Evolutionary conservation across 2,113 vertebrate genomes (phyloP).

Genomic region (Talpa occidentalis): DNA sequence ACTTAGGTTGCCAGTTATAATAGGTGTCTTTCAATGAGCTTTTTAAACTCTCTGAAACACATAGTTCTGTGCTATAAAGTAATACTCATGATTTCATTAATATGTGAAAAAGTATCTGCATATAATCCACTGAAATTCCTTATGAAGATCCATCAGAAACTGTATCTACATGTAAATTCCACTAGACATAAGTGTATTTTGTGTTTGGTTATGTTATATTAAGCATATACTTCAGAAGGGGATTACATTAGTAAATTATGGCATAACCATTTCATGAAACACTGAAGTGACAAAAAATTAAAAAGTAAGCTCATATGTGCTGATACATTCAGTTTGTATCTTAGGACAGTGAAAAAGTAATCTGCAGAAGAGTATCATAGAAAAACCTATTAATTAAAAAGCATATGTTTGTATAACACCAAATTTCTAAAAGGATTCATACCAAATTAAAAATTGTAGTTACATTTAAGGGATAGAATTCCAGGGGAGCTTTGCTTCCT

Average conservation of each 20-base stretch:
- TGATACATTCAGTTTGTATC: not conserved
- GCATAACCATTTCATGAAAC: not conserved
- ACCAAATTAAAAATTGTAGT: not conserved
- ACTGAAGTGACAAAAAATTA: not conserved
- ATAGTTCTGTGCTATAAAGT: not conserved
- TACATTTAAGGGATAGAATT: not conserved
- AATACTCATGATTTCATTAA: not conserved
- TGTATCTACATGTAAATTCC: not conserved
- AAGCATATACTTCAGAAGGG: not conserved
- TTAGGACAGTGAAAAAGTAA: not conserved
- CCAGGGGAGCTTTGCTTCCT: not conserved
- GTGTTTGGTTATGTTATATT: not conserved
- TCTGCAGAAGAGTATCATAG: not conserved
- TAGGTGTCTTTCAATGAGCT: not conserved
- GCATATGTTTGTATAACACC: not conserved
- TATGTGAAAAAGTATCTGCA: not conserved
- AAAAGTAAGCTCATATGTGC: not conserved
- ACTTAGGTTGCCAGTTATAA: not conserved
- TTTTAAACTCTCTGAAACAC: not conserved
- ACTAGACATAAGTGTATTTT: not conserved
- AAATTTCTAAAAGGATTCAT: not conserved
- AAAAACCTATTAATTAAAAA: not conserved
- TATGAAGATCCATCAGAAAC: not conserved
- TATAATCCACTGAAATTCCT: not conserved
- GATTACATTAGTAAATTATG: not conserved